A percentile compares a stretch with the other conserved stretches of the same genome.
Evolutionary conservation across 1,140 invertebrate genomes (phyloP).

Genomic region (Penaeus japonicus): DNA sequence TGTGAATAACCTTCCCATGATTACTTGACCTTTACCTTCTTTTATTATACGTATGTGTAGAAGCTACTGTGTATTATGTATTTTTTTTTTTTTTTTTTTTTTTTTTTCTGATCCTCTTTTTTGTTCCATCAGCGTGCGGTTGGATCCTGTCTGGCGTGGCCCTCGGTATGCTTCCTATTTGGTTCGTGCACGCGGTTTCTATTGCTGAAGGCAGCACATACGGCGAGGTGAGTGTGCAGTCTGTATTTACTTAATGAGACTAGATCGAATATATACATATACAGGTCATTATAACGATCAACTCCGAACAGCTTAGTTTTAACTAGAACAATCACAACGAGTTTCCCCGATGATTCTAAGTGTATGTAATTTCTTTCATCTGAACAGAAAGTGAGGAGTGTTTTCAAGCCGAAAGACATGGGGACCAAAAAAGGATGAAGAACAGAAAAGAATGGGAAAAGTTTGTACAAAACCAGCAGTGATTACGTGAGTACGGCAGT

Average conservation of each 20-base stretch:
- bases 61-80: not conserved
- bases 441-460: constrained; percentile 21
- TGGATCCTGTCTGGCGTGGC: not conserved
- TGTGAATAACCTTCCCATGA: too few species aligned
- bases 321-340: too few species aligned
- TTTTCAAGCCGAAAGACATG: constrained; percentile 36
- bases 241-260: not conserved
- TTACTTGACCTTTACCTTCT: too few species aligned
- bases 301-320: too few species aligned
- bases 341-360: too few species aligned
- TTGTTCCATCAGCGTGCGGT: not conserved
- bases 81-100: not conserved
- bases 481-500: too few species aligned
- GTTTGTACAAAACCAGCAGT: not conserved
- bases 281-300: not conserved
- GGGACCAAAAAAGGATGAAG: constrained; percentile 44
- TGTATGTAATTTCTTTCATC: too few species aligned
- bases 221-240: not conserved
- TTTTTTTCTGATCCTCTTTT: not conserved
- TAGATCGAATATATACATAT: not conserved
- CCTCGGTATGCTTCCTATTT: not conserved
- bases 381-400: constrained; percentile 25
- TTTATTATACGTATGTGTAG: not conserved
- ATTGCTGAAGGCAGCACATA: not conserved
- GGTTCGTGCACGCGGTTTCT: not conserved